These are phyloP conservation scores for Harmothoe impar DNA, from an alignment of 2,888 invertebrate species.

Conservation along the genomic window DNA sequence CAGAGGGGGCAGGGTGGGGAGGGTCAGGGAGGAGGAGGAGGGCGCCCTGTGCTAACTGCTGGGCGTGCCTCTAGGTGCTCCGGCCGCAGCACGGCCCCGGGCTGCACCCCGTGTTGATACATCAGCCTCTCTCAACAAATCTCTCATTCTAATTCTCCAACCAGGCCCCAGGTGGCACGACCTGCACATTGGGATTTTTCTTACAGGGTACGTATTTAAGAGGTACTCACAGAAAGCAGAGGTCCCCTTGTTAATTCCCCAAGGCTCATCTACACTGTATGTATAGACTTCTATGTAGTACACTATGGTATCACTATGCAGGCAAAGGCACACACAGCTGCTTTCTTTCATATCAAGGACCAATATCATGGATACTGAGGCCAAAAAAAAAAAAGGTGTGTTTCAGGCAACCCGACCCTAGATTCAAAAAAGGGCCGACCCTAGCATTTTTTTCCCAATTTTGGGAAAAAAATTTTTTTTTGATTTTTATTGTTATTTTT, in stretches of 20 bases:
- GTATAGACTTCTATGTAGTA: neutral
- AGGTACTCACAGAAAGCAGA: neutral
- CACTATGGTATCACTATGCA: too few species aligned
- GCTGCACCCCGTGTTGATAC: neutral
- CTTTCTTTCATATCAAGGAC: too few species aligned
- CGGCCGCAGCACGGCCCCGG: neutral
- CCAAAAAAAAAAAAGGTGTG: too few species aligned
- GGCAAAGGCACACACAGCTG: too few species aligned
- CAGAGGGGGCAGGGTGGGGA: neutral
- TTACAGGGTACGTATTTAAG: neutral
- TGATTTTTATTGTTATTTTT: too few species aligned
- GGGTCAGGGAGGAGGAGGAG: neutral
- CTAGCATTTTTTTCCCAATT: too few species aligned
- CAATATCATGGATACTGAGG: too few species aligned
- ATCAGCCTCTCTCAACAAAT: conserved; percentile 18
- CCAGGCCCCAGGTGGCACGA: conserved; percentile 11
- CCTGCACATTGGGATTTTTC: neutral
- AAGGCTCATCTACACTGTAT: neutral
- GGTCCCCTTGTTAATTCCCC: neutral
- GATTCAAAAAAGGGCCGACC: too few species aligned
- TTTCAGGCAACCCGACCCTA: too few species aligned
- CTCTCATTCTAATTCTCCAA: neutral
- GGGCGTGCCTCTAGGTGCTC: neutral
- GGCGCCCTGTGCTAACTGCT: neutral
- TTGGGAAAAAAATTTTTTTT: too few species aligned